Evolutionary conservation across 2,797 vertebrate genomes (phyloP), one percentile per base, ranked within the genome.

Genomic region (Enteromius trimaculatus): DNA sequence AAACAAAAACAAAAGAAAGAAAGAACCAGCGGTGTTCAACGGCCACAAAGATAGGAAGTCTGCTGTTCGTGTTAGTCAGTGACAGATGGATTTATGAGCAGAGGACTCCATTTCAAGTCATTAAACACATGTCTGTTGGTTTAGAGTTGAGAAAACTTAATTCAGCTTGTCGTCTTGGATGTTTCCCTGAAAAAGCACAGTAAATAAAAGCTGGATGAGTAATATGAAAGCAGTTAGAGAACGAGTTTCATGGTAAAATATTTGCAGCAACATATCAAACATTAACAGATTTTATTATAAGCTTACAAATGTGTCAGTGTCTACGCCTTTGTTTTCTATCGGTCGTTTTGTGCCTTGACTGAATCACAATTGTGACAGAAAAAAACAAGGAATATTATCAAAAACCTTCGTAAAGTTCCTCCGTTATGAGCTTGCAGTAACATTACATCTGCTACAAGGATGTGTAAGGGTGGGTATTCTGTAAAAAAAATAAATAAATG

Each of bases 381-480:
- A 47, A 47, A 68, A 69, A 49, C 60, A 37, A 58, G 37, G 42
- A 84, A 79, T 49, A 10, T 42, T 53, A 72, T 62, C 21, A 82
- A 83, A 83, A 83, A 88, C 88, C 88, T 87, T 84, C 71, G 10
- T 66, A 51, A 78, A 83, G 51, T 47, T 77, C 14, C 51, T 69
- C 74, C 26, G 3, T 37, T 42, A 31, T 74, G 58, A 83, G 75
- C 66, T 74, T 77, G 77, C 29, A 70, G 34, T 85, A 58, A 80
- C 75, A 65, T 42, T 75, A 81, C 77, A 44, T 77, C 74, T 82
- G 88, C 89, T 90, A 91, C 89, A 90, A 89, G 26, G 90, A 95
- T 65, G 95, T 92, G 88, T 94, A 93, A 90, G 94, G 95, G 91
- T 95, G 94, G 74, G 95, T 94, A 92, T 96, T 96, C 95, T 95